These are phyloP conservation scores for Sitta europaea DNA, from an alignment of 2,113 vertebrate species.

Conservation along the genomic window DNA sequence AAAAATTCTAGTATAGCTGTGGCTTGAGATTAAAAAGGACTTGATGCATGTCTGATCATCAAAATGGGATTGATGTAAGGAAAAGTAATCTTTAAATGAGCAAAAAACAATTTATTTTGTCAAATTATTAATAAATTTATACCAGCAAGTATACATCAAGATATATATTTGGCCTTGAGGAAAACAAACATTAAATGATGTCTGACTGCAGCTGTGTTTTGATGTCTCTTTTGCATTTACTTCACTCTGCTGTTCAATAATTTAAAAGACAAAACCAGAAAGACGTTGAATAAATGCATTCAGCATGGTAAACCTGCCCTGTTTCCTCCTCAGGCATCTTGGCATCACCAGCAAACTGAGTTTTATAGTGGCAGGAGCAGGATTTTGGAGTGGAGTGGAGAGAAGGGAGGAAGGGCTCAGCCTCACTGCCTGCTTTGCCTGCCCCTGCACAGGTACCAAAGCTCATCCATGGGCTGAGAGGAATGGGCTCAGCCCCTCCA, in stretches of 20 bases:
- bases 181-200: neutral
- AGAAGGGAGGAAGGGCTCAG: neutral
- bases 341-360: neutral
- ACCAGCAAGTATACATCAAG: neutral
- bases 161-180: neutral
- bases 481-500: neutral
- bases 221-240: neutral
- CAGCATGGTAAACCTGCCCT: neutral
- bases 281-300: neutral
- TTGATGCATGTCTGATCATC: neutral
- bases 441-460: neutral
- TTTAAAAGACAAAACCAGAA: neutral
- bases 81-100: neutral
- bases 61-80: neutral
- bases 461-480: neutral
- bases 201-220: neutral
- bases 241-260: neutral
- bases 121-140: neutral
- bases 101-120: neutral
- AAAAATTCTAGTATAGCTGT: neutral
- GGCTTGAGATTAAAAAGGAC: neutral
- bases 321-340: neutral
- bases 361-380: neutral
- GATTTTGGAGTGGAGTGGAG: neutral
- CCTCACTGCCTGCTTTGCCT: neutral